A percentile compares a stretch with the other conserved stretches of the same genome.
These are phyloP conservation scores for Ceryle rudis DNA, from an alignment of 2,797 vertebrate species.

Conservation along the genomic window DNA sequence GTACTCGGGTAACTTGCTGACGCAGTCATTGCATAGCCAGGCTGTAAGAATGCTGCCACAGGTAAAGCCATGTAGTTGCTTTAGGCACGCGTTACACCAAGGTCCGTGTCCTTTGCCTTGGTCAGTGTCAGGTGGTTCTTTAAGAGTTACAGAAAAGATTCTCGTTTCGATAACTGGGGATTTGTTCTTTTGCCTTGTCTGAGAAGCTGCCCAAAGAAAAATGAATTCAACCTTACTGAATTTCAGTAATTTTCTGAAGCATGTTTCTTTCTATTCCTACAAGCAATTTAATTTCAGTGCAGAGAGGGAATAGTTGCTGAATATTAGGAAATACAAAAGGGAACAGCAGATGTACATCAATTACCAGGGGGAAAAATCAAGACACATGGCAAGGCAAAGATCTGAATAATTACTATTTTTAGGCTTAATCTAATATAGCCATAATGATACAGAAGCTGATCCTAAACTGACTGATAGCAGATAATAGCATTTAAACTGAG, in stretches of 20 bases:
- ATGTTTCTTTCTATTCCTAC: neutral
- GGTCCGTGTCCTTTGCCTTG: neutral
- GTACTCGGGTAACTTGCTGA: neutral
- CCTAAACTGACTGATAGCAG: neutral
- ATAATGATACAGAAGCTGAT: neutral
- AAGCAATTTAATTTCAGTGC: neutral
- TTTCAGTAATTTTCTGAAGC: neutral
- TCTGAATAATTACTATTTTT: neutral
- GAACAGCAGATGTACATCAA: neutral
- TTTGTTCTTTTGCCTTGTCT: neutral
- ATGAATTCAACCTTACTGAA: neutral
- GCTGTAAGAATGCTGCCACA: rapidly evolving
- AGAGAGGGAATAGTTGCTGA: neutral
- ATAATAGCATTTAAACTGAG: neutral
- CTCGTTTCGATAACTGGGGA: neutral
- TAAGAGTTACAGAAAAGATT: neutral
- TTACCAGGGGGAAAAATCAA: neutral
- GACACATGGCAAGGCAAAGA: neutral
- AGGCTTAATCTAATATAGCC: neutral
- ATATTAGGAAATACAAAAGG: neutral
- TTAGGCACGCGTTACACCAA: neutral
- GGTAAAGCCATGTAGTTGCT: neutral
- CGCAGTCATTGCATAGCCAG: neutral
- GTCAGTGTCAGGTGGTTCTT: neutral
- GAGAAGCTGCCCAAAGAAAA: neutral